Evolutionary conservation across 2,113 vertebrate genomes (phyloP), one percentile per base, ranked within the genome.

Genomic region (Halcyon malimbica): DNA sequence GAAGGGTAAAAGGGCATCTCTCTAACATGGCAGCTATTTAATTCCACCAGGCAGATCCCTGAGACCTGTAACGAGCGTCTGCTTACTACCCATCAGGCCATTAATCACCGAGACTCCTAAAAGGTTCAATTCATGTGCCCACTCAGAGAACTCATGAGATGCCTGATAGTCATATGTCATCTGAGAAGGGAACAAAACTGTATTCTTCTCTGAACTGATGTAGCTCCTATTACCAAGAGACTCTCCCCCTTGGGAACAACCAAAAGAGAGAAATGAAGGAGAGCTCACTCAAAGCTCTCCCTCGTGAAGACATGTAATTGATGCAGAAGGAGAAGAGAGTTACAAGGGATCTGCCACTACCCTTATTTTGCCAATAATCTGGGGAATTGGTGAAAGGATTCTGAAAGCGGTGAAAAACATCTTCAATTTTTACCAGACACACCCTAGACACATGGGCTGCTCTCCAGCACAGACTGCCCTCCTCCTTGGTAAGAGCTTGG

Each of bases 101-200:
- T 96, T 95, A 95, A 96, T 94, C 94, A 96, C 81, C 5, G 6
- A 82, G 87, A 60, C 93, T 96, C 89, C 93, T 94, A 95, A 96
- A 95, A 96, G 95, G 94, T 96, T 96, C 93, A 89, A 69, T 96
- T 96, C 94, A 87, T 62, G 92, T 89, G 94, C 94, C 95, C 92
- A 84, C 96, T 96, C 86, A n/a, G 87, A 87, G 92, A 92, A 65
- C 91, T 90, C 96, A 86, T 56, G 90, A 96, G 90, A 94, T 81
- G 96, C 60, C 94, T 95, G 93, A 96, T 94, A 95, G 92, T 95
- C 96, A 89, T 81, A 92, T 94, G 94, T 94, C 94, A 94, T 81
- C 90, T 16, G 65, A 97, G 96, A 93, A 89, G 88, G 71, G 95
- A 93, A 95, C 88, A 96, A 78, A 83, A 89, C 86, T 24, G 65